A percentile compares a stretch with the other conserved stretches of the same genome.
Conservation (phyloP, 2,797 vertebrate species). For the Poecile montanus region DNA sequence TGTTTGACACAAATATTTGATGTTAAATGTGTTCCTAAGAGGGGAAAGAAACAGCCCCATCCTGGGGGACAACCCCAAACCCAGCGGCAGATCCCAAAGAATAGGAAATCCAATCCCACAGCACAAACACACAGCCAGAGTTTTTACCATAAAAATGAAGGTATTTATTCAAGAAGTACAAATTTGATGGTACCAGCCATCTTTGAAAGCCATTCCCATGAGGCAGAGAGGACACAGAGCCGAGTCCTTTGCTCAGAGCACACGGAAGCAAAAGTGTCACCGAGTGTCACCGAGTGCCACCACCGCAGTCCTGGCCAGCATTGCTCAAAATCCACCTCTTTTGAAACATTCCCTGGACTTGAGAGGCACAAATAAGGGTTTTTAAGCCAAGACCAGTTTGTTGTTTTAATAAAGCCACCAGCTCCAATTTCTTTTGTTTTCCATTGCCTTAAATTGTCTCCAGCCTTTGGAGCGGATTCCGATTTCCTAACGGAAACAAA, state of each 20-base stretch:
- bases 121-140: not conserved
- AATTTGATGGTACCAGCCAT: conserved; percentile 77
- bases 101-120: not conserved
- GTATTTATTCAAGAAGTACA: conserved; percentile 78
- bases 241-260: conserved; percentile 45
- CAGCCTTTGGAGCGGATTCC: conserved; percentile 37
- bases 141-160: conserved; percentile 73
- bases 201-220: conserved; percentile 74
- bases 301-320: not conserved
- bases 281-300: conserved; percentile 2
- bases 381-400: conserved; percentile 53
- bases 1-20: not conserved
- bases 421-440: not conserved
- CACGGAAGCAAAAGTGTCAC: not conserved
- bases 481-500: not conserved
- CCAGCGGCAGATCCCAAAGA: not conserved
- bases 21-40: not conserved
- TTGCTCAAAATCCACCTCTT: conserved; percentile 52
- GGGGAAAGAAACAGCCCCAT: not conserved
- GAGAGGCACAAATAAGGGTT: conserved; percentile 63
- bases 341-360: conserved; percentile 69
- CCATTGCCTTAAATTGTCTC: not conserved
- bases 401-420: conserved; percentile 37
- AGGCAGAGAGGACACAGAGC: conserved; percentile 68
- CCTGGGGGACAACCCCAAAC: not conserved